A percentile compares a stretch with the other conserved stretches of the same genome.
Conservation (phyloP, 2,113 vertebrate species). For the Craseonycteris thonglongyai region DNA sequence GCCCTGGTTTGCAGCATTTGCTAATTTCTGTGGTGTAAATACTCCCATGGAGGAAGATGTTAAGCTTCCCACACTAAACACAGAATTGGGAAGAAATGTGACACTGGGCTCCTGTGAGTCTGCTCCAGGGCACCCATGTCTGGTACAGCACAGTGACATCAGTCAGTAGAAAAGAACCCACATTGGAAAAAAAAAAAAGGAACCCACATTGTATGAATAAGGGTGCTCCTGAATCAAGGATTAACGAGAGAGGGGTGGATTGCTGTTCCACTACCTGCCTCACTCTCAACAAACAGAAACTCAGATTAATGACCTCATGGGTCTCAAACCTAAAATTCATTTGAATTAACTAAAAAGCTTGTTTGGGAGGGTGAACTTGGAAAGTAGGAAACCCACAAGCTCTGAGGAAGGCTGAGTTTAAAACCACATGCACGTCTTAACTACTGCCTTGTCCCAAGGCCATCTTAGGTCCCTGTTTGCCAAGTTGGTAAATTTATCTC, state of each 20-base stretch:
- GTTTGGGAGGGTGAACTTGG: neutral
- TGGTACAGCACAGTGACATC: neutral
- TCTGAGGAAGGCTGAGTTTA: neutral
- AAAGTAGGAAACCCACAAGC: neutral
- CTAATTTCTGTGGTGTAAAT: neutral
- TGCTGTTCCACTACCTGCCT: neutral
- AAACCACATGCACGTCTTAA: neutral
- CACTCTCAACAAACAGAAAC: neutral
- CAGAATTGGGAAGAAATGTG: neutral
- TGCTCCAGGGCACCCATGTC: neutral
- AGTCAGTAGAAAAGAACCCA: neutral
- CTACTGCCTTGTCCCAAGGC: neutral
- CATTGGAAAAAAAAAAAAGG: no score
- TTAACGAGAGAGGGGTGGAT: neutral
- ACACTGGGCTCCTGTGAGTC: neutral
- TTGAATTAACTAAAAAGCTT: neutral
- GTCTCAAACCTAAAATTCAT: neutral
- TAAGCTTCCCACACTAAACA: neutral
- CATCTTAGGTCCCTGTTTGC: neutral
- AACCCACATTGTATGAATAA: neutral
- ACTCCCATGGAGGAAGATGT: neutral
- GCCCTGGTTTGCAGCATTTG: neutral
- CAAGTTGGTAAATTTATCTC: neutral
- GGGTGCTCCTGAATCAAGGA: neutral
- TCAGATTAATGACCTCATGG: neutral